Evolutionary conservation across 2,797 vertebrate species (phyloP).

Genomic region (Phyllotis vaccarum): DNA sequence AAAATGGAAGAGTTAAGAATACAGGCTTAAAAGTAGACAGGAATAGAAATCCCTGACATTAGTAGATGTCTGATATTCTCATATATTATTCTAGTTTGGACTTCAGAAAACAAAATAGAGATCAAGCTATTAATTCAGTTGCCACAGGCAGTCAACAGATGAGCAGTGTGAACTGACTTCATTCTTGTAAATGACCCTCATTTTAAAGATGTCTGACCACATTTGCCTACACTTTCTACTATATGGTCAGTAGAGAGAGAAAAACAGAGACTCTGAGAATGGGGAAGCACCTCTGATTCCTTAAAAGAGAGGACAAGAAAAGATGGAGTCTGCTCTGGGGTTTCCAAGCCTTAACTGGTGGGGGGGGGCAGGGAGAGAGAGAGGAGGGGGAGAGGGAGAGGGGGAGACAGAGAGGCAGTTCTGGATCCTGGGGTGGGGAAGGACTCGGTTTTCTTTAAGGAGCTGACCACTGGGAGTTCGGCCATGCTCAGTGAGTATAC

Average conservation of each 20-base stretch:
- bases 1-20: slow-evolving; percentile 24
- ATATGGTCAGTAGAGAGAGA: not conserved
- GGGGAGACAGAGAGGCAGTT: not conserved
- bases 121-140: not conserved
- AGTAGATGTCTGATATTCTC: not conserved
- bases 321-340: not conserved
- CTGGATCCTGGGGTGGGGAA: not conserved
- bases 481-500: not conserved
- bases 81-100: not conserved
- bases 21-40: slow-evolving; percentile 24
- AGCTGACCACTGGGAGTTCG: not conserved
- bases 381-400: not conserved
- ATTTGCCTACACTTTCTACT: not conserved
- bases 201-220: not conserved
- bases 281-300: too few species aligned
- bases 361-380: not conserved
- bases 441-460: not conserved
- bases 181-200: not conserved
- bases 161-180: not conserved
- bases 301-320: not conserved
- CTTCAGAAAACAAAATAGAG: slow-evolving; percentile 20
- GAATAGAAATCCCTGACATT: not conserved
- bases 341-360: too few species aligned
- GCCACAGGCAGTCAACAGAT: not conserved
- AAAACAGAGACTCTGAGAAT: not conserved